Base-by-base conservation (phyloP, 2,797 vertebrate genomes). In the Aselliscus stoliczkanus region DNA sequence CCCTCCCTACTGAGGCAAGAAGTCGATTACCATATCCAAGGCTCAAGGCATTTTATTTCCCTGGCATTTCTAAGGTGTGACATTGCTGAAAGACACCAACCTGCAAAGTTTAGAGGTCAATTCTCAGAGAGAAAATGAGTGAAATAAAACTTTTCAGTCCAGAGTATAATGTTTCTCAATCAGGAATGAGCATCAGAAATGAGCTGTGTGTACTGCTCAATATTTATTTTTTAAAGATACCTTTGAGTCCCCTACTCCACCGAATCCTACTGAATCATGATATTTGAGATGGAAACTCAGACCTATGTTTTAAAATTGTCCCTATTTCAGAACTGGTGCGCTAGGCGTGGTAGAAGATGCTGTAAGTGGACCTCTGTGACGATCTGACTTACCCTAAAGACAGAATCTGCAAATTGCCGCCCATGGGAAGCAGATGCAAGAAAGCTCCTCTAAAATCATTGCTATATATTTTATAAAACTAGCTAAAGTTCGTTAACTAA, bases 321-420 rank as follows among this genome's bases (percentile, higher is more conserved):
- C 54, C 21, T 31, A 7, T 42, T 88, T 93, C 77, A 83, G 75
- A 92, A 82, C 39, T 64, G 34, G 37, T 34, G 27, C 29, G 47
- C 7, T 65, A 86, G 52, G 58, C 84, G 9, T 62, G 34, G 52
- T 70, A 34, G 31, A 90, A 70, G 62, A 44, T 87, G 60, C 52
- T 76, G 29, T 69, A 64, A 76, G 37, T 5, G 37, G 23, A 23
- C 0, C 80, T 88, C 88, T 85, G 89, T 95, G 79, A 76, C 47
- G 44, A 82, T 21, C 13, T 83, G 77, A 80, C 58, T 79, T 73
- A 37, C 44, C 81, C 82, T 94, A 92, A 95, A 93, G 75, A 44
- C 84, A 54, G 82, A 72, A 23, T 70, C 56, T 39, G 42, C 93
- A 93, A 96, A 89, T 76, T 90, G 84, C 75, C 44, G 20, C 37